These are phyloP conservation scores for Euglossa dilemma DNA, from an alignment of 1,140 invertebrate genomes.

Conservation along the genomic window DNA sequence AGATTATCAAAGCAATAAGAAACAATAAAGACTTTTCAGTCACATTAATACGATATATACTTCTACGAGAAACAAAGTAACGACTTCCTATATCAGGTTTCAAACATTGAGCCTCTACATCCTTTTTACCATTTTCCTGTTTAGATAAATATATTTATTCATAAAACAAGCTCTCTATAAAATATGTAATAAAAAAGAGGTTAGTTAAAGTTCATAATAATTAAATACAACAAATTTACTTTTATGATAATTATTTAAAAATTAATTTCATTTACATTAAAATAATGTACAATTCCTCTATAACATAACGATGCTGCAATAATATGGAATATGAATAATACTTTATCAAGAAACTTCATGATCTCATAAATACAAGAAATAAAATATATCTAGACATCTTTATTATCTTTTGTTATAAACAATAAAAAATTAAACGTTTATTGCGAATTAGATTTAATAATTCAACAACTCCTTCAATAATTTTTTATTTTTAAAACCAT, in stretches of 20 bases:
- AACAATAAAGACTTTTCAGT: conserved; percentile 88
- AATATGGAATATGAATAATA: neutral
- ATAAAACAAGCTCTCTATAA: neutral
- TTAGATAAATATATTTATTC: conserved; percentile 32
- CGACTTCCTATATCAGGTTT: conserved; percentile 64
- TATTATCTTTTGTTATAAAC: no score
- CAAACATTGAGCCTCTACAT: conserved; percentile 76
- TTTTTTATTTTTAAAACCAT: neutral
- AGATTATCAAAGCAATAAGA: conserved; percentile 87
- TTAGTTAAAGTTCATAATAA: neutral
- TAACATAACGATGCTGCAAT: neutral
- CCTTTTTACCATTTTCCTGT: conserved; percentile 72
- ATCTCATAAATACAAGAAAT: neutral
- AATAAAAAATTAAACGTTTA: neutral
- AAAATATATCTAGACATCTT: neutral
- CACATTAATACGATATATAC: conserved; percentile 81
- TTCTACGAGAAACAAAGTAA: conserved; percentile 73
- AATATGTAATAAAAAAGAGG: neutral
- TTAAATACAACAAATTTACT: neutral
- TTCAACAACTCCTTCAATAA: neutral
- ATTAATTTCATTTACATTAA: neutral
- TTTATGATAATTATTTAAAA: neutral
- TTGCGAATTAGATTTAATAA: neutral
- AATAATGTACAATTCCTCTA: conserved; percentile 7
- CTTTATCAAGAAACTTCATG: neutral